A percentile compares a stretch with the other conserved stretches of the same genome.
Conservation (phyloP, 1,140 invertebrate species). For the Apis mellifera region DNA sequence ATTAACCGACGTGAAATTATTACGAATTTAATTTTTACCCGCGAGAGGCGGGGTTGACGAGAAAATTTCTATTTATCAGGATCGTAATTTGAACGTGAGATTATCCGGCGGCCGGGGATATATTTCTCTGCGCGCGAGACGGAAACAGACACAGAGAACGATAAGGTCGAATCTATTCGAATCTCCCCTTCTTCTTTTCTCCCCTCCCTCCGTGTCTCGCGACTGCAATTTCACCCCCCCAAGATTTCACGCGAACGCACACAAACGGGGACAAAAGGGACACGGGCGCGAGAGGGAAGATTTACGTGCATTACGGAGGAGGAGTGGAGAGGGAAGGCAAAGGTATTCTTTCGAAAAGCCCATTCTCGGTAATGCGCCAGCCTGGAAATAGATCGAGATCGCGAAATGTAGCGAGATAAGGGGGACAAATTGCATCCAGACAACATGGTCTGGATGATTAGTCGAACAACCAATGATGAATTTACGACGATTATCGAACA, state of each 20-base stretch:
- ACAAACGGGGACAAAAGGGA: constrained; percentile 26
- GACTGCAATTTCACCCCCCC: constrained; percentile 46
- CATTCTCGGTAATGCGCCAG: constrained; percentile 35
- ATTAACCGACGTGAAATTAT: too few relatives aligned
- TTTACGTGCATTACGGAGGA: constrained; percentile 40
- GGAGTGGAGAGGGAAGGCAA: background rate
- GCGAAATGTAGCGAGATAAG: constrained; percentile 51
- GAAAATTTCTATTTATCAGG: background rate
- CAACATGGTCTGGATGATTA: constrained; percentile 42
- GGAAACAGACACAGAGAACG: constrained; percentile 25
- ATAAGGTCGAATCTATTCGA: constrained; percentile 47
- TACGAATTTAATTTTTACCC: too few relatives aligned
- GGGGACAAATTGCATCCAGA: constrained; percentile 21
- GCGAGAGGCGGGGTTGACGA: too few relatives aligned
- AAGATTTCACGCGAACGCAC: constrained; percentile 32
- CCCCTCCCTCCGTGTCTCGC: constrained; percentile 1
- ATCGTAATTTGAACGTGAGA: constrained; percentile 13
- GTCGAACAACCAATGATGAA: background rate
- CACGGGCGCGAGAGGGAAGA: constrained; percentile 13
- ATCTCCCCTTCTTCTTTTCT: constrained; percentile 27
- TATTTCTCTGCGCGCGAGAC: background rate
- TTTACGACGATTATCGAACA: background rate
- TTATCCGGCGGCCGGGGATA: background rate
- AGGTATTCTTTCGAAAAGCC: constrained; percentile 56
- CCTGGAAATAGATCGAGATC: constrained; percentile 35